These are phyloP conservation scores for Ethmia dodecea DNA, from an alignment of 2,888 invertebrate genomes.

Conservation along the genomic window DNA sequence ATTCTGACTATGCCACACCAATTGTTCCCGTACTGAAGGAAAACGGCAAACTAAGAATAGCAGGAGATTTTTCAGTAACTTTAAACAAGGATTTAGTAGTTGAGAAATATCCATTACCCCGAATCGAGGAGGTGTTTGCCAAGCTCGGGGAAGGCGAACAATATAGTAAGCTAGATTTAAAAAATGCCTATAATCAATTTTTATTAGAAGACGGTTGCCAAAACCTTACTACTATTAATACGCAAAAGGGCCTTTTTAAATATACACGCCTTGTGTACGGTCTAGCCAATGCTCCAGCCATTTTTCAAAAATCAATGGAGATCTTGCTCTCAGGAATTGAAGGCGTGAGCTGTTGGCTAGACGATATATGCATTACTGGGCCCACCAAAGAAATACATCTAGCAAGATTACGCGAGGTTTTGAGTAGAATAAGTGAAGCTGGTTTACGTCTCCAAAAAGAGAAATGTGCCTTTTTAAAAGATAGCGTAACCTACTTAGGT, in stretches of 20 bases:
- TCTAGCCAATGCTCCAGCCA: slow-evolving; percentile 30
- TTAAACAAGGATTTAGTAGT: slow-evolving; percentile 22
- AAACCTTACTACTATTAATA: slow-evolving; percentile 24
- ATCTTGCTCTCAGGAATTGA: slow-evolving; percentile 19
- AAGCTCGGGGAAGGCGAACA: slow-evolving; percentile 15
- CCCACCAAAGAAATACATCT: slow-evolving; percentile 8
- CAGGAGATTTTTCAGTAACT: slow-evolving; percentile 19
- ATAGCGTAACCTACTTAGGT: slow-evolving; percentile 20
- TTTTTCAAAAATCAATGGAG: slow-evolving; percentile 37
- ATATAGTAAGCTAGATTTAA: slow-evolving; percentile 24
- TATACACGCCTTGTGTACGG: slow-evolving; percentile 29
- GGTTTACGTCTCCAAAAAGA: slow-evolving; percentile 14
- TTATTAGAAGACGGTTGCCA: slow-evolving; percentile 5
- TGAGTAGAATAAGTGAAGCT: slow-evolving; percentile 15
- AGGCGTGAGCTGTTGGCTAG: slow-evolving; percentile 21
- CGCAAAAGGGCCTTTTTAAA: slow-evolving; percentile 26
- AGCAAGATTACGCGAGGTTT: slow-evolving; percentile 14
- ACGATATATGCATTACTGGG: slow-evolving; percentile 24
- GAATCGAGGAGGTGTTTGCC: slow-evolving; percentile 21
- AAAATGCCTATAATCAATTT: slow-evolving; percentile 18
- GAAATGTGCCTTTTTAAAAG: slow-evolving; percentile 13
- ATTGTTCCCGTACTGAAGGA: slow-evolving; percentile 21
- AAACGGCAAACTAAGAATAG: slow-evolving; percentile 16
- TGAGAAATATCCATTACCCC: slow-evolving; percentile 14
- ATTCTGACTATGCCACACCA: slow-evolving; percentile 19